These are phyloP conservation scores for Macrocentrus cingulum DNA, from an alignment of 1,140 invertebrate species.

Conservation along the genomic window DNA sequence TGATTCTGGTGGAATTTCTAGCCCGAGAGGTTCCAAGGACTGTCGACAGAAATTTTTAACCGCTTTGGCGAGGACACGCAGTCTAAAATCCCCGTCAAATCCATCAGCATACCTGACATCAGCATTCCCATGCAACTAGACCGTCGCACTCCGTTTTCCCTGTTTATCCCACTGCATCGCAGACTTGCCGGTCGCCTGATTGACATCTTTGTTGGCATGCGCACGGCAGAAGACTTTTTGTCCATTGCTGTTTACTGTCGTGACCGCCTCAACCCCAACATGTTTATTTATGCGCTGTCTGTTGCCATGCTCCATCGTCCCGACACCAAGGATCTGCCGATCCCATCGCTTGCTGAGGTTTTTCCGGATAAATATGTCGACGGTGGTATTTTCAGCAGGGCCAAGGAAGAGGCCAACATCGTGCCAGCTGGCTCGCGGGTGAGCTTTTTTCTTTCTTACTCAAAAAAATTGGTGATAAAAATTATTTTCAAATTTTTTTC, in stretches of 20 bases:
- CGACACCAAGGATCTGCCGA: slow-evolving; percentile 71
- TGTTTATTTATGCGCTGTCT: slow-evolving; percentile 77
- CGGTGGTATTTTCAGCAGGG: slow-evolving; percentile 67
- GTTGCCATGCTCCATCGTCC: slow-evolving; percentile 74
- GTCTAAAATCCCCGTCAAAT: slow-evolving; percentile 63
- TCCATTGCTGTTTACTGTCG: slow-evolving; percentile 72
- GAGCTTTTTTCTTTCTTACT: slow-evolving; percentile 33
- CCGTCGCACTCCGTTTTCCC: slow-evolving; percentile 71
- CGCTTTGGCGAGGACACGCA: slow-evolving; percentile 63
- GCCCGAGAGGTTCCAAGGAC: slow-evolving; percentile 66
- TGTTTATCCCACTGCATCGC: slow-evolving; percentile 74
- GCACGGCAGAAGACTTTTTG: slow-evolving; percentile 70
- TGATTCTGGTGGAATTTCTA: slow-evolving; percentile 36
- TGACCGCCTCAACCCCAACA: slow-evolving; percentile 73
- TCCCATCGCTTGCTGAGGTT: slow-evolving; percentile 71
- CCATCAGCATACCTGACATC: slow-evolving; percentile 71
- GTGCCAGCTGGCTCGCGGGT: slow-evolving; percentile 67
- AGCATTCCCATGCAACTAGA: slow-evolving; percentile 66
- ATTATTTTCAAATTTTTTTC: too few species aligned
- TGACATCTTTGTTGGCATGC: slow-evolving; percentile 74
- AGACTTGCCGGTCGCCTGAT: slow-evolving; percentile 69
- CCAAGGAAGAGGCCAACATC: slow-evolving; percentile 69
- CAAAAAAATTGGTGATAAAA: not conserved
- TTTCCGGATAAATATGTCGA: slow-evolving; percentile 82
- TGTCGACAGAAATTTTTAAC: slow-evolving; percentile 58